Conservation (phyloP, 2,797 vertebrate species). For the Octomys mimax region DNA sequence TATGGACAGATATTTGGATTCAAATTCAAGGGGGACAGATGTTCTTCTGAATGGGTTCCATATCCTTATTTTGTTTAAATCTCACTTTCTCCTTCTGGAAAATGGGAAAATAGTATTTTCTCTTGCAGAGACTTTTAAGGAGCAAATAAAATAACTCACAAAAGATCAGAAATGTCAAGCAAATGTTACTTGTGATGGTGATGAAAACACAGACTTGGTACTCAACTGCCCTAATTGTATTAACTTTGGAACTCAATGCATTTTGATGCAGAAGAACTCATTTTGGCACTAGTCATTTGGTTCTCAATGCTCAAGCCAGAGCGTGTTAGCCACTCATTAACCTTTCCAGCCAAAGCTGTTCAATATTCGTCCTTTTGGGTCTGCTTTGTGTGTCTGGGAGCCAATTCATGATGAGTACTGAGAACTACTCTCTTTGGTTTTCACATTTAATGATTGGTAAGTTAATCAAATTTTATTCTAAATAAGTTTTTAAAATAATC, state of each 20-base stretch:
- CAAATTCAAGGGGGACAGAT: not conserved
- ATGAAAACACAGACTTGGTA: not conserved
- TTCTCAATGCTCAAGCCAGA: not conserved
- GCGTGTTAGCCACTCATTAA: not conserved
- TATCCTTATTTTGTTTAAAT: not conserved
- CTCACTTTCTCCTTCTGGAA: not conserved
- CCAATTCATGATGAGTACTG: not conserved
- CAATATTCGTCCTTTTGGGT: not conserved
- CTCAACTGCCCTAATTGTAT: not conserved
- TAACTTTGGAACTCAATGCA: not conserved
- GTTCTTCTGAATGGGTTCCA: not conserved
- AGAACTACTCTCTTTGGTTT: not conserved
- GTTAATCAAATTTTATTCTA: not conserved
- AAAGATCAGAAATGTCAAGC: not conserved
- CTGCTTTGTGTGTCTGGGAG: not conserved
- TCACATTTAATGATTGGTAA: slow-evolving; percentile 17
- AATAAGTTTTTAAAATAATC: not conserved
- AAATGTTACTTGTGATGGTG: not conserved
- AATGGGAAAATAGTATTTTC: not conserved
- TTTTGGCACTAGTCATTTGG: not conserved
- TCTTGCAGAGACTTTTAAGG: not conserved
- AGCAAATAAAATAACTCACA: not conserved
- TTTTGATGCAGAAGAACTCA: not conserved
- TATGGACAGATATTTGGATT: not conserved
- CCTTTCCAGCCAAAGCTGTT: not conserved